Evolutionary conservation across 1,140 invertebrate species (phyloP).

Genomic region (Parapsyche elsis): DNA sequence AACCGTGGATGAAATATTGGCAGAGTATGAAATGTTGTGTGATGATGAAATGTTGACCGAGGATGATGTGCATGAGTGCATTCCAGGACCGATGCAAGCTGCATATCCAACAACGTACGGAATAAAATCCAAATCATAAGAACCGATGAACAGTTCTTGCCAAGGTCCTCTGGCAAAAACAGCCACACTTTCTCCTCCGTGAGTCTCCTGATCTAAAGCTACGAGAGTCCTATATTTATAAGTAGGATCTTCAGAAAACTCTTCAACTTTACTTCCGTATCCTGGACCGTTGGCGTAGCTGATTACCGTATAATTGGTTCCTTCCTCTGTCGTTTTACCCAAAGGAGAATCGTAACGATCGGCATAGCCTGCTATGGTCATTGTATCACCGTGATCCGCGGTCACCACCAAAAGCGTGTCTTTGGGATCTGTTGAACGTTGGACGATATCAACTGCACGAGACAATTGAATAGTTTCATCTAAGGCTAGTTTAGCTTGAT

Average conservation of each 20-base stretch:
- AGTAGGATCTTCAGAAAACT: slow-evolving; percentile 36
- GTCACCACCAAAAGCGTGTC: slow-evolving; percentile 78
- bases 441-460: slow-evolving; percentile 73
- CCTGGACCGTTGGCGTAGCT: slow-evolving; percentile 49
- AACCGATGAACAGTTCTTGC: slow-evolving; percentile 68
- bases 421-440: slow-evolving; percentile 68
- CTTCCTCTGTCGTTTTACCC: no score
- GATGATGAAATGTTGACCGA: background rate
- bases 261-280: background rate
- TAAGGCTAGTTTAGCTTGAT: slow-evolving; percentile 72
- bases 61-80: slow-evolving; percentile 60
- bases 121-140: slow-evolving; percentile 72
- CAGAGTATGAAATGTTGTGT: no score
- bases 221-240: slow-evolving; percentile 63
- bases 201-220: slow-evolving; percentile 65
- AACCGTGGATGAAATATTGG: no score
- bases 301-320: slow-evolving; percentile 13
- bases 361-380: slow-evolving; percentile 62
- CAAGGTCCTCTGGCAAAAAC: slow-evolving; percentile 69
- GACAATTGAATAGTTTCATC: slow-evolving; percentile 78
- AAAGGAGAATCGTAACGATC: slow-evolving; percentile 18
- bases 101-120: slow-evolving; percentile 74
- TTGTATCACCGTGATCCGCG: slow-evolving; percentile 77
- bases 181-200: slow-evolving; percentile 72
- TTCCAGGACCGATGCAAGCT: slow-evolving; percentile 62